Evolutionary conservation across 2,888 invertebrate genomes (phyloP), one percentile per base, ranked within the genome.

Genomic region (Andrena flavipes): DNA sequence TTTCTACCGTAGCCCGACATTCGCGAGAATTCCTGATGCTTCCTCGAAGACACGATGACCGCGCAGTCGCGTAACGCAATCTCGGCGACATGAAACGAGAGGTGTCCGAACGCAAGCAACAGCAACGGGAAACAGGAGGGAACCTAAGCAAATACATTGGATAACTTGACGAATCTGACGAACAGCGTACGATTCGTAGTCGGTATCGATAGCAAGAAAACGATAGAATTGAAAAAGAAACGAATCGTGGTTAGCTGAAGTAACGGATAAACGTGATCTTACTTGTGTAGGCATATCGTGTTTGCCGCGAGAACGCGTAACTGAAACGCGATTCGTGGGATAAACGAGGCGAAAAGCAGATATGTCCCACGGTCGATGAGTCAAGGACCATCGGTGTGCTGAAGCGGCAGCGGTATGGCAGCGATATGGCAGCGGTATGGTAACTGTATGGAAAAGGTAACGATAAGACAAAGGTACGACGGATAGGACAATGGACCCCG

Each of bases 401-500:
- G 49, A n/a, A 35, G 65, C 65, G 20, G 59, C 35, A 35, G 35
- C 10, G 35, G 2, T 35, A 35, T 35, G 35, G 35, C 20, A 48
- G 35, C 35, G 35, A 35, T 35, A 35, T 42, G 35, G 16, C 20
- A 48, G 42, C 20, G 63, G 49, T 33, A 13, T 23, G 23, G 16
- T n/a, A 16, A 20, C 16, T 16, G 42, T 42, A 42, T 8, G 7
- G 13, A 16, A 42, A 20, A 26, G 42, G 16, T 3, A 42, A 42
- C 42, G 42, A 42, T 16, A 42, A 42, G 42, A 42, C 42, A 42
- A 42, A 42, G 42, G 4, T 16, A 1, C 0, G 42, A 16, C 60
- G 48, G 74, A 49, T 54, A 70, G 35, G 59, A 84, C 87, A 87
- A 87, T 85, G 79, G 81, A 72, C 74, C 82, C 82, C 88, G 81